Base-by-base conservation (phyloP, 2,888 invertebrate species). In the Nowickia ferox region DNA sequence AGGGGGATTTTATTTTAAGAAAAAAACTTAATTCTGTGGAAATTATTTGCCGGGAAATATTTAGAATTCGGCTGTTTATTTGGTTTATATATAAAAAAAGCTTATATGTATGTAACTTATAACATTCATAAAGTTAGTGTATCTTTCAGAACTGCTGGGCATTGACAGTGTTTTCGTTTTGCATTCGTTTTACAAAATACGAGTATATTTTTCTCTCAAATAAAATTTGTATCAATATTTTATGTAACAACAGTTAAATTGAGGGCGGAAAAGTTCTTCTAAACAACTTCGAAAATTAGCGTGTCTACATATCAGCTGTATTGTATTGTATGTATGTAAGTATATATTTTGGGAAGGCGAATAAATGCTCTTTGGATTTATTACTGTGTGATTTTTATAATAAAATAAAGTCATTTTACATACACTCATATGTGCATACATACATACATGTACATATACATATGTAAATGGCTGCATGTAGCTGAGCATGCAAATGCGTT, bases 401-500 rank as follows among this genome's bases (percentile, higher is more conserved):
- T n/a, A 38, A 66, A 78, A 66, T 74, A 53, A 69, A 68, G 44
- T 69, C 42, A 81, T 81, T 68, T 81, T 6, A 30, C 30, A 30
- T 0, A 30, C 30, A 30, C 0, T 6, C 6, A 6, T 30, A 30
- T 30, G 30, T 1, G 6, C 5, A 6, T 30, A 6, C 6, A 1
- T n/a, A n/a, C n/a, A n/a, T n/a, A n/a, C n/a, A n/a, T n/a, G n/a
- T n/a, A n/a, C n/a, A n/a, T n/a, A n/a, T n/a, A n/a, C n/a, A 1
- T 30, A 30, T 30, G 30, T 4, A 4, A 3, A 4, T 30, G 30
- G 2, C 4, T 59, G 55, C 22, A 30, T 30, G 2, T 30, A 30
- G 30, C 13, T 55, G 30, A 30, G 17, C 15, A 61, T 69, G 40
- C 15, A 40, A 48, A 19, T 55, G 38, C 9, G 10, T 57, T 4